Evolutionary conservation across 1,140 invertebrate species (phyloP), one percentile per base, ranked within the genome.

Genomic region (Melitaea cinxia): DNA sequence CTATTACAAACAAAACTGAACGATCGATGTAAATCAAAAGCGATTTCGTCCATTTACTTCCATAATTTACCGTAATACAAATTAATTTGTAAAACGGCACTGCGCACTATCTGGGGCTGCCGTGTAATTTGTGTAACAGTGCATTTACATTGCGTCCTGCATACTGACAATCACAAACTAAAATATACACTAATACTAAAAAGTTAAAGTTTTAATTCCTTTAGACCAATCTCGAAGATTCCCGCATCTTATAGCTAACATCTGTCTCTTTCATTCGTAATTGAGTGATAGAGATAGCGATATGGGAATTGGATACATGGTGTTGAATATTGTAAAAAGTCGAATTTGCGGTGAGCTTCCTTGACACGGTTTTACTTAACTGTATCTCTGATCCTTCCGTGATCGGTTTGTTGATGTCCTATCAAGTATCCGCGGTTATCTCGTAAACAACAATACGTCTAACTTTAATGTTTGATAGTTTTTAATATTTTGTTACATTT

Each of bases 121-220:
- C 54, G 54, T 56, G 54, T 56, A 56, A 56, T 56, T 56, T 56
- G 54, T 56, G 54, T 56, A 56, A 56, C 54, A 56, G 54, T 56
- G 54, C 54, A 56, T 28, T 56, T 56, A 56, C 24, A 10, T 23
- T 23, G 39, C 21, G 54, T 33, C 37, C n/a, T 42, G 23, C 54
- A 56, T 56, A 56, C 19, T 17, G 6, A 42, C 4, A 23, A 17
- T n/a, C 1, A 45, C 19, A 12, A 56, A 3, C 5, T 1, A 17
- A 56, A 26, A 15, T 52, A 56, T 21, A 28, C 4, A 10, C 6
- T 28, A 21, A 28, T 2, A 0, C 0, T 0, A 4, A 9, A 0
- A 4, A 2, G 3, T 0, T 57, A 57, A 28, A 42, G 37, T 26
- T 17, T 14, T 42, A 45, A 45, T 42, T 57, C 5, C 7, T 4